Evolutionary conservation across 2,797 vertebrate genomes (phyloP).

Genomic region (Saguinus oedipus): DNA sequence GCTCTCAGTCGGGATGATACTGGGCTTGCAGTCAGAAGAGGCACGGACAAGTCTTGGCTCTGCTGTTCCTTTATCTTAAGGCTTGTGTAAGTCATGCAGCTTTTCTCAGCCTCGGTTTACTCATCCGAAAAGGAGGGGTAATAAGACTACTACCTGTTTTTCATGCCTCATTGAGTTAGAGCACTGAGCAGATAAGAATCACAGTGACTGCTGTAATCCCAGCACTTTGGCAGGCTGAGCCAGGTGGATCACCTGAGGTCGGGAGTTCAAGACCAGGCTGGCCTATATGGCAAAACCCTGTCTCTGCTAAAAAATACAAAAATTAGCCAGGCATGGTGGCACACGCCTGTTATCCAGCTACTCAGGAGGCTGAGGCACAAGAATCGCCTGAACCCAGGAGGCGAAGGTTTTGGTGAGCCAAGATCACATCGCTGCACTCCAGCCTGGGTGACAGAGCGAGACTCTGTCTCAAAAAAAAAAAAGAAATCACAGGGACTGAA

Average conservation of each 20-base stretch:
- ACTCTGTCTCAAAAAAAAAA: background rate
- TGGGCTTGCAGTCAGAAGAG: background rate
- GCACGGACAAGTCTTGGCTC: rapidly evolving
- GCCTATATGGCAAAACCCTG: too few species aligned
- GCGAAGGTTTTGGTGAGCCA: too few species aligned
- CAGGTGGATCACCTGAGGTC: too few species aligned
- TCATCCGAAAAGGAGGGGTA: background rate
- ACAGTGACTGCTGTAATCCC: too few species aligned
- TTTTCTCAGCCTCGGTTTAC: background rate
- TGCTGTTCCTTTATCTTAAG: background rate
- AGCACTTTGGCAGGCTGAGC: too few species aligned
- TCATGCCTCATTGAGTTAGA: background rate
- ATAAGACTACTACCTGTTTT: background rate
- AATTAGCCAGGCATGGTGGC: too few species aligned
- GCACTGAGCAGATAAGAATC: background rate
- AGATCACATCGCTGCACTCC: background rate
- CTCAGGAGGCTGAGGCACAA: too few species aligned
- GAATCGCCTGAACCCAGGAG: too few species aligned
- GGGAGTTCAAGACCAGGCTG: too few species aligned
- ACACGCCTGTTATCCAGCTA: too few species aligned
- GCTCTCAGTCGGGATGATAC: background rate
- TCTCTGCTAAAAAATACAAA: too few species aligned
- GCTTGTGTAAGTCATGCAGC: background rate
- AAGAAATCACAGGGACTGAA: background rate
- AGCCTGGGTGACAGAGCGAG: rapidly evolving